Evolutionary conservation across 2,797 vertebrate genomes (phyloP).

Genomic region (Ceyx erithaca): DNA sequence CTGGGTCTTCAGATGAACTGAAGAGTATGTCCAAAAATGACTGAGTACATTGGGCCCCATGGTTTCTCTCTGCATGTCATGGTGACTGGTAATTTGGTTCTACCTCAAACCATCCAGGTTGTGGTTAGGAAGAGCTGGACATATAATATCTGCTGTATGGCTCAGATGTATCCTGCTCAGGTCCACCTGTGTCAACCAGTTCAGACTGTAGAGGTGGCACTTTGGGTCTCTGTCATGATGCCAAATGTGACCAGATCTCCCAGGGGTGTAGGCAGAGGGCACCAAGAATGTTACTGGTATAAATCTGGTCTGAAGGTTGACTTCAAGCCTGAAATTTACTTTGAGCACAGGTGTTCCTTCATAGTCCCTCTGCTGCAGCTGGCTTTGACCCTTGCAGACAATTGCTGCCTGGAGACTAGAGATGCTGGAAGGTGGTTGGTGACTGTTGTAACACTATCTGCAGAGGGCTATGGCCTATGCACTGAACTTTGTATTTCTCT

Average conservation of each 20-base stretch:
- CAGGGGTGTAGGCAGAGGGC: not conserved
- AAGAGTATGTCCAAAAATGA: not conserved
- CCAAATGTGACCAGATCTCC: not conserved
- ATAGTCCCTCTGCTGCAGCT: not conserved
- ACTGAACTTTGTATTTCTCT: not conserved
- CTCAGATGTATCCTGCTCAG: not conserved
- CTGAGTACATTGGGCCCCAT: fast-evolving
- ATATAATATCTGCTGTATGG: fast-evolving
- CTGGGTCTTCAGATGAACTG: not conserved
- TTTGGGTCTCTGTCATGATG: not conserved
- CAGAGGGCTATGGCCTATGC: not conserved
- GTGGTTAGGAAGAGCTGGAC: not conserved
- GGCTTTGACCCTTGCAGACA: fast-evolving
- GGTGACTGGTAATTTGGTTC: not conserved
- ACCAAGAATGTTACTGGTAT: not conserved
- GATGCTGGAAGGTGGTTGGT: not conserved
- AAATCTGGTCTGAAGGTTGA: not conserved
- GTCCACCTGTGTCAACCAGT: fast-evolving
- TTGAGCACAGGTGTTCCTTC: fast-evolving
- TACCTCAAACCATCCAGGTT: not conserved
- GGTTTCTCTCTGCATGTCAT: not conserved
- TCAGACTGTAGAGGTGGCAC: not conserved
- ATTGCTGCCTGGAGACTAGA: not conserved
- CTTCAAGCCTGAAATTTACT: not conserved
- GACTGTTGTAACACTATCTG: not conserved